Percentiles rank a stretch among this genome's conserved stretches.
Conservation (phyloP, 1,140 invertebrate species). For the Heliconius congener region DNA sequence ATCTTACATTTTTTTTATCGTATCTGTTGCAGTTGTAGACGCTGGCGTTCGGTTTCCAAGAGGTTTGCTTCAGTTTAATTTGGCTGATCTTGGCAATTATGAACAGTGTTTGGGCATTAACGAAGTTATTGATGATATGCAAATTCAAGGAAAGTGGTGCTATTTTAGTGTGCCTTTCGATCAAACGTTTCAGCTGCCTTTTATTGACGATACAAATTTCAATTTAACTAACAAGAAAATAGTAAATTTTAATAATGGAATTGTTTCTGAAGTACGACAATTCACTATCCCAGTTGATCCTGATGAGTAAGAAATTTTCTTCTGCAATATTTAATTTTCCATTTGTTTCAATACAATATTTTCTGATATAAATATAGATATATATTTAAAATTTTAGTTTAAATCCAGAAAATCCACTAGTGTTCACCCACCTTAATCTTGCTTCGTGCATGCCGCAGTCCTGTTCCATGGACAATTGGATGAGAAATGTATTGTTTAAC, state of each 20-base stretch:
- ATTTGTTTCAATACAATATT: neutral
- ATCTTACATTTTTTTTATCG: neutral
- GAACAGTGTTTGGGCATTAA: constrained; percentile 55
- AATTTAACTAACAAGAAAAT: constrained; percentile 26
- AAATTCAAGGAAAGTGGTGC: constrained; percentile 64
- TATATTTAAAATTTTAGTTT: constrained; percentile 31
- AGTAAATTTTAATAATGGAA: constrained; percentile 19
- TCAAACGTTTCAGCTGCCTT: constrained; percentile 41
- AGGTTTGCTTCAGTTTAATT: constrained; percentile 42
- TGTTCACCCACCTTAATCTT: constrained; percentile 35
- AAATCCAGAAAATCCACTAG: constrained; percentile 10
- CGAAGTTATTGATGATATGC: constrained; percentile 32
- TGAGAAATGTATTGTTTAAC: constrained; percentile 47
- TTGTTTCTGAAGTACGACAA: constrained; percentile 22
- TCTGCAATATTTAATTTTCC: neutral
- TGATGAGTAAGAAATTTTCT: constrained; percentile 18
- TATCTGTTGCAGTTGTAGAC: constrained; percentile 54
- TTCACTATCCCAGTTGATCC: neutral
- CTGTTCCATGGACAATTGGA: constrained; percentile 51
- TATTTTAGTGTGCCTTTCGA: constrained; percentile 37
- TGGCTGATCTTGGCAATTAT: constrained; percentile 55
- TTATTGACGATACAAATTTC: neutral
- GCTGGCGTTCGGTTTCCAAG: constrained; percentile 50
- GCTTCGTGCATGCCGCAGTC: constrained; percentile 60
- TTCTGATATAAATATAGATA: too few species aligned